Evolutionary conservation across 2,888 invertebrate species (phyloP), one percentile per base, ranked within the genome.

Genomic region (Sicus ferrugineus): DNA sequence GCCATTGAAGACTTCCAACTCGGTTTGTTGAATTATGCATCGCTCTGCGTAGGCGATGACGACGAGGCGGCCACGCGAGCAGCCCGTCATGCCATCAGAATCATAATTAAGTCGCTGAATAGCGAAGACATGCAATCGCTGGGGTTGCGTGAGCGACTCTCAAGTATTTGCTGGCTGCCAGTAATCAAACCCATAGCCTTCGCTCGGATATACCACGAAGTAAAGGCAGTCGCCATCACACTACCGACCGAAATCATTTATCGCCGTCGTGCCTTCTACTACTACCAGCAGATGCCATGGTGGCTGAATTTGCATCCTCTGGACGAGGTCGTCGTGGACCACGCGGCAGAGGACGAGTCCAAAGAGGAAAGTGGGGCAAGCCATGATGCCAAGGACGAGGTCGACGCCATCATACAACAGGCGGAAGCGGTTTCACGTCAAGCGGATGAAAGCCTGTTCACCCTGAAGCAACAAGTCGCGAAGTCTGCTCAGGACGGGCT

Each of bases 221-320:
- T 83, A 3, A 31, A 65, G 19, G 31, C 38, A 16, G 67, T 66
- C 59, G 0, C 64, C 31, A 19, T 61, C 34, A 67, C 50, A 1
- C 52, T 80, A 7, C 80, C 83, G 0, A 23, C 61, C 0, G 75
- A 77, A 58, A 69, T 86, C 6, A 80, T 85, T 42, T 85, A 84
- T 71, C 71, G 75, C n/a, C 77, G 77, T 26, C 64, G 74, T 30
- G 74, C 76, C n/a, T 75, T 80, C 0, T 52, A 71, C 9, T 75
- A 76, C 30, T 80, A 76, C 62, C 74, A 72, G 63, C 72, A 72
- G 0, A 72, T 73, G 19, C 80, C 83, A 2, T 83, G 83, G 83
- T 83, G 83, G 83, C 72, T 81, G 0, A 77, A 78, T 28, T 76
- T 73, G 54, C 67, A 75, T 14, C 59, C 73, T 0, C 71, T 81